Evolutionary conservation across 2,113 vertebrate genomes (phyloP).

Genomic region (Meleagris gallopavo): DNA sequence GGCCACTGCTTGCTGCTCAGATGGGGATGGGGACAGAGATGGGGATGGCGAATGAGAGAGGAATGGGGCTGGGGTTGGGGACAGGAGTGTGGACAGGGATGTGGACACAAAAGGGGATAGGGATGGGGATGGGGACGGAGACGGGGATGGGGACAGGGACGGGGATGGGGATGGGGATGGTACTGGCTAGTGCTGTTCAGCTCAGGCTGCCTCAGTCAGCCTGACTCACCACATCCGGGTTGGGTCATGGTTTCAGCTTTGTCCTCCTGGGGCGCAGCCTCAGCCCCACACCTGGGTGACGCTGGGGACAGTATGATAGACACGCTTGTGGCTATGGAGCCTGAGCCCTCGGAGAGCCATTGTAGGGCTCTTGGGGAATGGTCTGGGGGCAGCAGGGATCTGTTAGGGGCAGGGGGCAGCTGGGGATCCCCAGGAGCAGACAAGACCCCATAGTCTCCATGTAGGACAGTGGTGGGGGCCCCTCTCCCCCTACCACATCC

Average conservation of each 20-base stretch:
- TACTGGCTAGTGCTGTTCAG: constrained; percentile 6
- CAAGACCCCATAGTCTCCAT: fast-evolving
- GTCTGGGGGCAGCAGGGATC: neutral
- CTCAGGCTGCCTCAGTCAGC: neutral
- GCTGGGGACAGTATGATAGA: neutral
- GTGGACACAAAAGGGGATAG: too few relatives aligned
- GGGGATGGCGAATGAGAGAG: too few relatives aligned
- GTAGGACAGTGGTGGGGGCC: neutral
- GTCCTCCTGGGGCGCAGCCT: neutral
- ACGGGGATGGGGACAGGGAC: neutral
- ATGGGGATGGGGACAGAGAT: fast-evolving
- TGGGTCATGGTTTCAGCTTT: constrained; percentile 62
- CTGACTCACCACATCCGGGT: neutral
- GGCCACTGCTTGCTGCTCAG: neutral
- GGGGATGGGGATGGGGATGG: neutral
- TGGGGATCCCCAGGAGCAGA: neutral
- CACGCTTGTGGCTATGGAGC: neutral
- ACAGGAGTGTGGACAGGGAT: too few relatives aligned
- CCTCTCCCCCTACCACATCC: fast-evolving
- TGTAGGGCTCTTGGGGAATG: neutral
- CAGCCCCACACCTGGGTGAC: neutral
- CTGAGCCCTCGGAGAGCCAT: neutral
- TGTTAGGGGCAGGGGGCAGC: neutral
- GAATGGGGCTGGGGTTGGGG: too few relatives aligned
- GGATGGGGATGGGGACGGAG: too few relatives aligned